These are phyloP conservation scores for Macaria notata DNA, from an alignment of 2,888 invertebrate genomes.

Conservation along the genomic window DNA sequence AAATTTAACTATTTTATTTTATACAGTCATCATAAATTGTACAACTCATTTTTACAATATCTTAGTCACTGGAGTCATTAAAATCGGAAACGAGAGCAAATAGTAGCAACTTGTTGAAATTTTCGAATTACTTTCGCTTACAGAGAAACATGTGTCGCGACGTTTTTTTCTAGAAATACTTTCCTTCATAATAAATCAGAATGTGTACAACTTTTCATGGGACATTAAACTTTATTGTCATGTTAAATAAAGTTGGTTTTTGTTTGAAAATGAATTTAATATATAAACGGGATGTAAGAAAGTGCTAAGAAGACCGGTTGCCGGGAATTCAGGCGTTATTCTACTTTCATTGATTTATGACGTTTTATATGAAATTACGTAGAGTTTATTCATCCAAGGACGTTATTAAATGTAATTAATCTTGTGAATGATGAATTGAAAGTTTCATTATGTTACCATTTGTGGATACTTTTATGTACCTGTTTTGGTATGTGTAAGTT, in stretches of 20 bases:
- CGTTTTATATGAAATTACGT: conserved; percentile 19
- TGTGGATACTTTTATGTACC: background rate
- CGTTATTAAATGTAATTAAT: conserved; percentile 20
- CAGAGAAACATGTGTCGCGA: conserved; percentile 14
- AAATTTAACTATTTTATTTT: background rate
- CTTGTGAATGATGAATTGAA: conserved; percentile 13
- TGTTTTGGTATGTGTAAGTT: background rate
- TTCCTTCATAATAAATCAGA: conserved; percentile 18
- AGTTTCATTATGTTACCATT: background rate
- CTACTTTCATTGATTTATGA: conserved; percentile 34
- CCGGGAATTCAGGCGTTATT: conserved; percentile 30
- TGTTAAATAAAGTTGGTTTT: conserved; percentile 7
- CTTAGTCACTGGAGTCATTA: background rate
- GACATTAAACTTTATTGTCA: conserved; percentile 4
- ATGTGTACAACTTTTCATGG: background rate
- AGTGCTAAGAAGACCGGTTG: conserved; percentile 25
- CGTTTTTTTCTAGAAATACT: conserved; percentile 20
- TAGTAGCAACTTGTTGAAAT: conserved; percentile 7
- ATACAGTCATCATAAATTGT: background rate
- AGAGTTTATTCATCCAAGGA: conserved; percentile 19
- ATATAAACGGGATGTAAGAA: conserved; percentile 21
- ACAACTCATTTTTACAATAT: too few species aligned
- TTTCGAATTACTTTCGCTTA: conserved; percentile 15
- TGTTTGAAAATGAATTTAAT: background rate
- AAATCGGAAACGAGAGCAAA: conserved; percentile 9